Evolutionary conservation across 2,113 vertebrate genomes (phyloP).

Genomic region (Strix uralensis): DNA sequence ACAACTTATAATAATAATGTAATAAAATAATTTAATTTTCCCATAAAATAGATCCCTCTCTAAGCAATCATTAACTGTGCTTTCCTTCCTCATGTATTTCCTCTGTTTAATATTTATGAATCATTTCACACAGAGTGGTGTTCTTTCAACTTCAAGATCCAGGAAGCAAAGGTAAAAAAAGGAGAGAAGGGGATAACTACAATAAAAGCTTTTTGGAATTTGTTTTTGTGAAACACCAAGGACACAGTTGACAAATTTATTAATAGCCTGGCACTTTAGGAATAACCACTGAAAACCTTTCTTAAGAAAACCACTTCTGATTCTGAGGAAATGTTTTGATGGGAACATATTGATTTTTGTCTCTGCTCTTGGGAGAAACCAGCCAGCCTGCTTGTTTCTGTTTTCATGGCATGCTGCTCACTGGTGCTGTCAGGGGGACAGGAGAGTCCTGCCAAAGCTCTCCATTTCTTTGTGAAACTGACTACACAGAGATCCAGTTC

Average conservation of each 20-base stretch:
- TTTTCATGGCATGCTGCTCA: not conserved
- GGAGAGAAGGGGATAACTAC: not conserved
- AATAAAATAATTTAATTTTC: slow-evolving; percentile 31
- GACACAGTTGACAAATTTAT: not conserved
- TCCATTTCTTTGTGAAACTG: not conserved
- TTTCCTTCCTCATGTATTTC: not conserved
- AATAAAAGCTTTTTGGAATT: not conserved
- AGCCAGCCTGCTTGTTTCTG: not conserved
- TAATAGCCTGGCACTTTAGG: not conserved
- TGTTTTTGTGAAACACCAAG: not conserved
- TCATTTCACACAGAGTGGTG: not conserved
- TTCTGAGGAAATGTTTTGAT: not conserved
- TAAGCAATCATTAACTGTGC: slow-evolving; percentile 8
- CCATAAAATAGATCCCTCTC: not conserved
- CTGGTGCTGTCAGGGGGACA: not conserved
- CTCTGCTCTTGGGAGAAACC: not conserved
- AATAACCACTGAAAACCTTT: not conserved
- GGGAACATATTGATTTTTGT: not conserved
- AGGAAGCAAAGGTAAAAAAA: not conserved
- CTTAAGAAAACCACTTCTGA: not conserved
- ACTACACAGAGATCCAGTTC: not conserved
- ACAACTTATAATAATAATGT: not conserved
- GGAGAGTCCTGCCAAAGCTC: not conserved
- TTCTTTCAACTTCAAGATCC: not conserved
- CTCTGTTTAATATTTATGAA: slow-evolving; percentile 47